Conservation (phyloP, 2,888 invertebrate genomes). For the Watsonalla cultraria region DNA sequence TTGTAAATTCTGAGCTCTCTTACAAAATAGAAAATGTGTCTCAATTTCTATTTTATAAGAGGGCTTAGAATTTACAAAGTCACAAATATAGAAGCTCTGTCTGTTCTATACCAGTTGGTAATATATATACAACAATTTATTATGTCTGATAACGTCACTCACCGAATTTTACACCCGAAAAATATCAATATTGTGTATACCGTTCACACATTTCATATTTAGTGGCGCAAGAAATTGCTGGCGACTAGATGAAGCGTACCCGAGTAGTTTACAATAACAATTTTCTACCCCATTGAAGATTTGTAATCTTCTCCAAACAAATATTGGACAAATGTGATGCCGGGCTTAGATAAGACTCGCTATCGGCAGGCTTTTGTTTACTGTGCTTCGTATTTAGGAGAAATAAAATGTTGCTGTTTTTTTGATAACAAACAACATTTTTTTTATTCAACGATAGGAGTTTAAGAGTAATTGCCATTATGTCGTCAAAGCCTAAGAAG, state of each 20-base stretch:
- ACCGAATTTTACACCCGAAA: too few relatives aligned
- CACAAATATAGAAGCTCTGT: too few relatives aligned
- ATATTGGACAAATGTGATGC: neutral
- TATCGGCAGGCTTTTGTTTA: constrained; percentile 11
- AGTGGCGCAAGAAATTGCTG: neutral
- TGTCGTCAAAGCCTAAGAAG: neutral
- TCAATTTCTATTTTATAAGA: too few relatives aligned
- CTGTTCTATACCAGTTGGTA: too few relatives aligned
- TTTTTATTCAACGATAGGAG: neutral
- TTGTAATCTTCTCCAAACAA: neutral
- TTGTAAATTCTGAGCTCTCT: too few relatives aligned
- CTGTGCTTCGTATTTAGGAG: constrained; percentile 11
- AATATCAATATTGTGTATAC: too few relatives aligned
- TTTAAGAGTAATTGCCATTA: neutral
- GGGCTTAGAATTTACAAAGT: too few relatives aligned
- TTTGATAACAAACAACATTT: neutral
- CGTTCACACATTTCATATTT: neutral
- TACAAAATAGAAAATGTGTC: too few relatives aligned
- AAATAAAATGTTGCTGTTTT: constrained; percentile 2
- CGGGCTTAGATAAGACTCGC: neutral
- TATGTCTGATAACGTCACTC: too few relatives aligned
- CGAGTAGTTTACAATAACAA: neutral
- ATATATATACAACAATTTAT: too few relatives aligned
- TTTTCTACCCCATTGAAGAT: neutral
- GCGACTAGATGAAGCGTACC: neutral